Base-by-base conservation (phyloP, 2,113 vertebrate species). In the Salvelinus namaycush region DNA sequence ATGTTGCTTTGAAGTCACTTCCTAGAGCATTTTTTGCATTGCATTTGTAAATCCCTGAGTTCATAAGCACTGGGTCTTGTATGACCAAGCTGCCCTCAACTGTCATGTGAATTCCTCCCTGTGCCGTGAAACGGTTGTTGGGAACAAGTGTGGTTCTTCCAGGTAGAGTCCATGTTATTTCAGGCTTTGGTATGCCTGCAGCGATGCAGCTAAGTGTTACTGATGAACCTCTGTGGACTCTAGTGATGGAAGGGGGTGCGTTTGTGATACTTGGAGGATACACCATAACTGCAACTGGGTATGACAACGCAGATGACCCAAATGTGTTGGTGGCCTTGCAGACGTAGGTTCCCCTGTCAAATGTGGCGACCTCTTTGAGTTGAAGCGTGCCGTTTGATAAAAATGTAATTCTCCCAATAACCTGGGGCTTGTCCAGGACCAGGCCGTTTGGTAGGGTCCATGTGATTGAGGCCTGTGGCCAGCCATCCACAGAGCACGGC, bases 1-100 rank as follows among this genome's bases (percentile, higher is more conserved):
- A 95, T n/a, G 93, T 95, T 5, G 93, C 90, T 90, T 92, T 95
- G 68, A 94, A 94, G 84, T 94, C 94, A 51, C 89, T 94, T 67
- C 94, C 94, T 1, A 94, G 87, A 14, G 91, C 89, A 7, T 92
- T 95, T 84, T 90, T 94, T 16, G 93, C 93, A 4, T 94, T 94
- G 78, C 94, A 94, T 86, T 94, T 94, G 78, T 94, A 95, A 86
- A 95, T 94, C 71, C 94, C 94, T 80, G 93, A 94, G 91, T 94
- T 90, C 87, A 87, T 90, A 14, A 93, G 91, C 60, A 90, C 83
- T 2, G 93, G 90, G 39, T 90, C 92, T 79, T 92, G 92, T 59
- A 95, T 92, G 66, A 93, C 81, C 80, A 95, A 87, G 80, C 87
- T 89, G 14, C 94, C 94, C 2, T 92, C 91, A 64, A 90, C 89